Evolutionary conservation across 2,113 vertebrate genomes (phyloP).

Genomic region (Arothron firmamentum): DNA sequence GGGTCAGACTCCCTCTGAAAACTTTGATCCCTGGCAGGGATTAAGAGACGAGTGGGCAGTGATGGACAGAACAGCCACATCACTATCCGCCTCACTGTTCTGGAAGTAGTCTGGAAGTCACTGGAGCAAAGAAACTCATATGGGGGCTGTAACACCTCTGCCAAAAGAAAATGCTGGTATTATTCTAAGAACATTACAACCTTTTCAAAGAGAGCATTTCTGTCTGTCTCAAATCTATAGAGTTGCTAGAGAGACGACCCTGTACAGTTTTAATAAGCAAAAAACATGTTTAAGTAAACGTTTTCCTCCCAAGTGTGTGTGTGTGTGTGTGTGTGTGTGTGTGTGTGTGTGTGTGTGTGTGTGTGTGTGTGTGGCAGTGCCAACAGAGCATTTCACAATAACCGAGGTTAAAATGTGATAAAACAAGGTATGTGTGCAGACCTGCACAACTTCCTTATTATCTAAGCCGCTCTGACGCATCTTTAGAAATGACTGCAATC

Average conservation of each 20-base stretch:
- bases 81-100: slow-evolving; percentile 29
- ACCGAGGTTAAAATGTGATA: not conserved
- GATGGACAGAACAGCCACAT: slow-evolving; percentile 33
- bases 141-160: not conserved
- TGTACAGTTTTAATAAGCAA: too few relatives aligned
- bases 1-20: slow-evolving; percentile 36
- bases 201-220: too few relatives aligned
- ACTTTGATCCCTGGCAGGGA: slow-evolving; percentile 59
- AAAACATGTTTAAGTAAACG: too few relatives aligned
- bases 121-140: slow-evolving; percentile 9
- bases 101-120: slow-evolving; percentile 9
- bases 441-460: slow-evolving; percentile 19
- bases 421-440: not conserved
- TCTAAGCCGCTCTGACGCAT: slow-evolving; percentile 24
- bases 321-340: not conserved
- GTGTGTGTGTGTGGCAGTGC: too few relatives aligned
- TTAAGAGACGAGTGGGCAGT: slow-evolving; percentile 52
- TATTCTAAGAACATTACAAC: too few relatives aligned
- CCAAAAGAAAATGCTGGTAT: not conserved
- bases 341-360: not conserved
- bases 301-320: too few relatives aligned
- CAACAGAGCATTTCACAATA: not conserved
- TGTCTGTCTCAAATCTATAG: too few relatives aligned
- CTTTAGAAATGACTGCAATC: slow-evolving; percentile 4
- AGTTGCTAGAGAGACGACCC: too few relatives aligned